Evolutionary conservation across 2,888 invertebrate species (phyloP).

Genomic region (Clivina fossor): DNA sequence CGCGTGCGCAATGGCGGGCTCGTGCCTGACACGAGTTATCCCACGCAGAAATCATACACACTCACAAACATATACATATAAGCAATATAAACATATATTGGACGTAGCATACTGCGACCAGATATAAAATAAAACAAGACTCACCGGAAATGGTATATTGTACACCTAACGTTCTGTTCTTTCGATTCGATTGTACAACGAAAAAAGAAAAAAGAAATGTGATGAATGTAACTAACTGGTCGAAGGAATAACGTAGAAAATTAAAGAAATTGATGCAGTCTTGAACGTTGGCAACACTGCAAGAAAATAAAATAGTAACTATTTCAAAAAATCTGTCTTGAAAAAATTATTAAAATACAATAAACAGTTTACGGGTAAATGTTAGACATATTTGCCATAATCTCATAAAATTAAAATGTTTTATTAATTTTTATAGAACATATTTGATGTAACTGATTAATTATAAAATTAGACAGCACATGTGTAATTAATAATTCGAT

Average conservation of each 20-base stretch:
- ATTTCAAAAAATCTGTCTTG: too few relatives aligned
- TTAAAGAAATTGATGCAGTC: conserved; percentile 2
- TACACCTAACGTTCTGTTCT: conserved; percentile 24
- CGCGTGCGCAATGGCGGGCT: conserved; percentile 35
- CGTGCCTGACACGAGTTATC: conserved; percentile 48
- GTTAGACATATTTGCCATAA: too few relatives aligned
- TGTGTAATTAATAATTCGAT: too few relatives aligned
- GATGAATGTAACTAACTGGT: too few relatives aligned
- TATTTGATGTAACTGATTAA: too few relatives aligned
- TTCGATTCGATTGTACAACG: background rate
- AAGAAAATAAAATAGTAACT: conserved; percentile 2
- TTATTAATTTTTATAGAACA: too few relatives aligned
- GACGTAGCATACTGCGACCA: conserved; percentile 11
- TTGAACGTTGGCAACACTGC: background rate
- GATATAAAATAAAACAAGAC: conserved; percentile 45
- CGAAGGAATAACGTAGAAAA: conserved; percentile 18
- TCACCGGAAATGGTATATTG: conserved; percentile 48
- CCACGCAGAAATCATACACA: conserved; percentile 48
- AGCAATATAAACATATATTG: too few relatives aligned
- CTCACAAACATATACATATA: too few relatives aligned
- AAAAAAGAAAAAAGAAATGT: conserved; percentile 7
- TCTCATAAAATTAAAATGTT: too few relatives aligned
- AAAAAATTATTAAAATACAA: too few relatives aligned
- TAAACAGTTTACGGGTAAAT: too few relatives aligned
- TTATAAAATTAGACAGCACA: too few relatives aligned